A percentile compares a stretch with the other conserved stretches of the same genome.
Evolutionary conservation across 2,888 invertebrate genomes (phyloP).

Genomic region (Amblyjoppa fuscipennis): DNA sequence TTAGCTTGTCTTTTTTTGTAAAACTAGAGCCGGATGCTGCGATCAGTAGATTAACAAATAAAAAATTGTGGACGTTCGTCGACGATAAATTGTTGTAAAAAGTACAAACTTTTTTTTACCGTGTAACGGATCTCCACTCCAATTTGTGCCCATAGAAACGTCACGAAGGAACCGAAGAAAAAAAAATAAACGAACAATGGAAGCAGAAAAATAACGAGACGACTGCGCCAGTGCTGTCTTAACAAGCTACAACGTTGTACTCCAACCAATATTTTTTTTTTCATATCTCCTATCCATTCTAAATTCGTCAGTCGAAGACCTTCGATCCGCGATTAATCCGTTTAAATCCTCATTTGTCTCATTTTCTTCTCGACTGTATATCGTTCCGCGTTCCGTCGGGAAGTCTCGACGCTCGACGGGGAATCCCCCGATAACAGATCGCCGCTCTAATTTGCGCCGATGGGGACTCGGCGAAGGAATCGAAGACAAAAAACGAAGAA

Average conservation of each 20-base stretch:
- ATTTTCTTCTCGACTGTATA: not conserved
- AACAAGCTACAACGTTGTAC: not conserved
- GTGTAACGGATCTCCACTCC: conserved; percentile 37
- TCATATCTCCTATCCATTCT: not conserved
- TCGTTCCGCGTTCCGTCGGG: conserved; percentile 1
- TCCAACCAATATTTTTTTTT: not conserved
- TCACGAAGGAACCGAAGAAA: conserved; percentile 45
- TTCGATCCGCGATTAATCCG: too few relatives aligned
- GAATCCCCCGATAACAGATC: conserved; percentile 43
- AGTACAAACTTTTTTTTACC: too few relatives aligned
- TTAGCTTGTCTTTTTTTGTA: too few relatives aligned
- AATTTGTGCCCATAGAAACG: conserved; percentile 53
- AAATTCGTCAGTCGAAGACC: not conserved
- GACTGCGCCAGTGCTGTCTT: not conserved
- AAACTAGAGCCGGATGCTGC: too few relatives aligned
- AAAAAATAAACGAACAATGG: conserved; percentile 29
- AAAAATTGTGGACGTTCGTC: too few relatives aligned
- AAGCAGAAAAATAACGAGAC: conserved; percentile 34
- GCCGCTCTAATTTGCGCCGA: conserved; percentile 49
- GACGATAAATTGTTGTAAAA: too few relatives aligned
- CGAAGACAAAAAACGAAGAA: conserved; percentile 33
- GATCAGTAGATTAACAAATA: too few relatives aligned
- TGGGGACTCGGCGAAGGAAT: conserved; percentile 51
- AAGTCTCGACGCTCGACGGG: conserved; percentile 22
- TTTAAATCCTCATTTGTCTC: not conserved